Evolutionary conservation across 2,113 vertebrate genomes (phyloP), one percentile per base, ranked within the genome.

Genomic region (Taurulus bubalis): DNA sequence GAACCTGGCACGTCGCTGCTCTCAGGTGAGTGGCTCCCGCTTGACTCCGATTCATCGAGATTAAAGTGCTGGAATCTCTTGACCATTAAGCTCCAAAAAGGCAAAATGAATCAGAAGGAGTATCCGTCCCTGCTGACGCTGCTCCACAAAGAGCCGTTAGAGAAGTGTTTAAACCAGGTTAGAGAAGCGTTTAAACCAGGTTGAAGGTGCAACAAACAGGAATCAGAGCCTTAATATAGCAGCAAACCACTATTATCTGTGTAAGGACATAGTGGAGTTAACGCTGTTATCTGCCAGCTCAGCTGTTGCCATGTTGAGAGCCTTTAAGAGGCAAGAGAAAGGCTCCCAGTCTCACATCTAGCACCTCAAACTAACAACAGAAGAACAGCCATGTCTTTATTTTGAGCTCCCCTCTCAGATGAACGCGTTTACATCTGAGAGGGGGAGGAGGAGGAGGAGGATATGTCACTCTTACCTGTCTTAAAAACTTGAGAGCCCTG

Each of bases 21-120:
- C 62, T 36, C 8, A 0, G 45, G 36, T 10, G 53, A 49, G 22
- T 47, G 4, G 59, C 69, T 59, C 55, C 60, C 8, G 22, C 59
- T 71, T 51, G 30, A 47, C 67, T 80, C 60, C 0, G 24, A 80
- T 82, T 78, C 59, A 55, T 75, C 74, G 40, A 51, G 56, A 84
- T 53, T 65, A 76, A 73, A 79, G 66, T 12, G 80, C 66, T 1
- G 38, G 6, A 67, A 71, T 69, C 56, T 51, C 26, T 38, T 30
- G 58, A 62, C 63, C 26, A 74, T 64, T 70, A 79, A 53, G 26
- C 36, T 16, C 18, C 40, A 38, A 62, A 42, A 80, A 77, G 47
- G 62, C 51, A 45, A 68, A 73, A 64, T 36, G 58, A 77, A 70
- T 53, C 8, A 22, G 22, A 24, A 26, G 8, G 55, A 58, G 55